Evolutionary conservation across 1,140 invertebrate genomes (phyloP).

Genomic region (Cepaea nemoralis): DNA sequence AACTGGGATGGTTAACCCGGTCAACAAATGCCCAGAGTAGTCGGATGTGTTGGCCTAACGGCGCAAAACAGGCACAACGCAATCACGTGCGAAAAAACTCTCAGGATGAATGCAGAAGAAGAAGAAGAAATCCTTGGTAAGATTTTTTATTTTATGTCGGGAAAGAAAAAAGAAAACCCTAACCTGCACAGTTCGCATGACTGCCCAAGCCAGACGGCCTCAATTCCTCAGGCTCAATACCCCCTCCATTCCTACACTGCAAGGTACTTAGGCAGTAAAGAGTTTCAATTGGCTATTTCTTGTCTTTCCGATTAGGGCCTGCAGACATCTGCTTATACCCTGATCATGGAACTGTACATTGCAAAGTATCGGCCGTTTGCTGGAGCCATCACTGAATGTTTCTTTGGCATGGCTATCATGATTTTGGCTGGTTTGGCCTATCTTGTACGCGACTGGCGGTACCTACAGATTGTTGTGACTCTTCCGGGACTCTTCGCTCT

Average conservation of each 20-base stretch:
- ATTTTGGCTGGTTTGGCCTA: slow-evolving; percentile 69
- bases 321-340: slow-evolving; percentile 60
- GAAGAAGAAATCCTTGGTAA: too few relatives aligned
- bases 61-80: too few relatives aligned
- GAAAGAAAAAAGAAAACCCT: background rate
- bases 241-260: too few relatives aligned
- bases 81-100: too few relatives aligned
- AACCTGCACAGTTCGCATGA: too few relatives aligned
- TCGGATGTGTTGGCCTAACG: too few relatives aligned
- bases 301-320: slow-evolving; percentile 53
- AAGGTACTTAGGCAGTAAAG: background rate
- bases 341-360: slow-evolving; percentile 70
- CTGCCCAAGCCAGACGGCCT: background rate
- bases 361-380: slow-evolving; percentile 70
- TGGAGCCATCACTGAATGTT: slow-evolving; percentile 70
- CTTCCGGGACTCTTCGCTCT: slow-evolving; percentile 55
- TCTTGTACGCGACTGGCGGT: slow-evolving; percentile 69
- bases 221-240: too few relatives aligned
- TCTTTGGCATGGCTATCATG: slow-evolving; percentile 70
- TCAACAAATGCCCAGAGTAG: too few relatives aligned
- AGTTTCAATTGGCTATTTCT: background rate
- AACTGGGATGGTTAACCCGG: too few relatives aligned
- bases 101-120: too few relatives aligned
- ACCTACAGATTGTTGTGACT: slow-evolving; percentile 69
- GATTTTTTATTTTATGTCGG: background rate